A percentile compares a stretch with the other conserved stretches of the same genome.
These are phyloP conservation scores for Phacellophora camtschatica DNA, from an alignment of 30 jellyfish, hydroid and myxozoan species.

Conservation along the genomic window DNA sequence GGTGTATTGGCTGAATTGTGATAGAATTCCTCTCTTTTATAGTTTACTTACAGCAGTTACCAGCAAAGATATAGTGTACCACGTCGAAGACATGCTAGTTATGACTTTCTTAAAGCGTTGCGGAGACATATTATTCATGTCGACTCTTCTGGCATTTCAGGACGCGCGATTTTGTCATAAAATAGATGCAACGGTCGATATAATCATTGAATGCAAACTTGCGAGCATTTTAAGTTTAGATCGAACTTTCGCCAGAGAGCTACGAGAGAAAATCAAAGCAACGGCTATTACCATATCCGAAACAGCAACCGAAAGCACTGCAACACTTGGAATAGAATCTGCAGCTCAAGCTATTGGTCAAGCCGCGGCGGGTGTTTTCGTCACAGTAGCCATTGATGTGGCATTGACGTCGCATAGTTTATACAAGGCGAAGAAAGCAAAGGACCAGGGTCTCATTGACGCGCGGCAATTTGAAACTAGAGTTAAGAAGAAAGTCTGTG, in stretches of 20 bases:
- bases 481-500: conserved; percentile 91
- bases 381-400: conserved; percentile 81
- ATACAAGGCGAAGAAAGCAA: conserved; percentile 84
- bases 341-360: conserved; percentile 98
- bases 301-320: conserved; percentile 95
- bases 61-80: not conserved
- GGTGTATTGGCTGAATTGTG: not conserved
- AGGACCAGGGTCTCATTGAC: conserved; percentile 79
- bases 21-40: not conserved
- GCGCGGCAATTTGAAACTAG: conserved; percentile 73
- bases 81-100: not conserved
- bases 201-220: conserved; percentile 30
- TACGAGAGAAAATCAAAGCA: conserved; percentile 66
- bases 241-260: conserved; percentile 1
- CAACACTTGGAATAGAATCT: conserved; percentile 94
- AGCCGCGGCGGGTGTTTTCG: conserved; percentile 90
- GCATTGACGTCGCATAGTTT: conserved; percentile 90
- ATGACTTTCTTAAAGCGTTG: not conserved
- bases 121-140: not conserved
- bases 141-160: not conserved
- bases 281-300: conserved; percentile 85
- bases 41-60: not conserved
- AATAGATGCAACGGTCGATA: conserved; percentile 28
- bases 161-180: not conserved
- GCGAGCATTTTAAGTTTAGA: conserved; percentile 39